phyloP scores from a whole-genome alignment of 2,888 invertebrate species.

The Platynereis dumerilii region DNA sequence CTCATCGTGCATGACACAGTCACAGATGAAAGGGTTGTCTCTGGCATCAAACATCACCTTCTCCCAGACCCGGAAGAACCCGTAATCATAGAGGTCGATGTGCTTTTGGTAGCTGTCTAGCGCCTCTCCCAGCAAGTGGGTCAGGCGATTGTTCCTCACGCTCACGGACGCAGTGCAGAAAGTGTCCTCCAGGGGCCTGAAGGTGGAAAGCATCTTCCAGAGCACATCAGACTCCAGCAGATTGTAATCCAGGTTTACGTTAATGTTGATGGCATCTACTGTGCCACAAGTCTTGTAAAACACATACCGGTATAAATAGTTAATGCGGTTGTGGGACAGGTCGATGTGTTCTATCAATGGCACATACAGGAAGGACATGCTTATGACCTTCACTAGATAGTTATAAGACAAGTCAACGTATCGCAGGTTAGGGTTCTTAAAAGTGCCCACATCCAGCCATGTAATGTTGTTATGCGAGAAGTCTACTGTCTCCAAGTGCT shows the following conservation, averaged over 20 bases:
- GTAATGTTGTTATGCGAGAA: conserved; percentile 31
- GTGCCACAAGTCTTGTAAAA: conserved; percentile 36
- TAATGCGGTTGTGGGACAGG: conserved; percentile 33
- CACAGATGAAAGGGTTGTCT: conserved; percentile 29
- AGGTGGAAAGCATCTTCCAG: conserved; percentile 32
- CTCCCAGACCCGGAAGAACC: conserved; percentile 28
- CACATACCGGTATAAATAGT: conserved; percentile 36
- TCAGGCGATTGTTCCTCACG: conserved; percentile 29
- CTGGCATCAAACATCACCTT: conserved; percentile 24
- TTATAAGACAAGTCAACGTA: conserved; percentile 34
- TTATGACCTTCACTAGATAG: conserved; percentile 35
- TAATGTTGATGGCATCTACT: conserved; percentile 24
- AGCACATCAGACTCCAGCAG: conserved; percentile 27
- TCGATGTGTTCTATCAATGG: conserved; percentile 30
- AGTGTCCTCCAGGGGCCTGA: conserved; percentile 31
- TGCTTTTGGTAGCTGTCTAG: conserved; percentile 10
- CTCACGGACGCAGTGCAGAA: conserved; percentile 22
- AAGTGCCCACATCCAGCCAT: conserved; percentile 40
- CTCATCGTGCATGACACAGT: conserved; percentile 29
- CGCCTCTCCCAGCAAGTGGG: conserved; percentile 24
- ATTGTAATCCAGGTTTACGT: conserved; percentile 28
- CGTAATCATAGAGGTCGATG: conserved; percentile 14
- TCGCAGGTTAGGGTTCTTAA: conserved; percentile 32
- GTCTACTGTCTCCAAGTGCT: conserved; percentile 24
- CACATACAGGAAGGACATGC: conserved; percentile 38